phyloP scores from a whole-genome alignment of 1,140 invertebrate species.

The Cydia fagiglandana region DNA sequence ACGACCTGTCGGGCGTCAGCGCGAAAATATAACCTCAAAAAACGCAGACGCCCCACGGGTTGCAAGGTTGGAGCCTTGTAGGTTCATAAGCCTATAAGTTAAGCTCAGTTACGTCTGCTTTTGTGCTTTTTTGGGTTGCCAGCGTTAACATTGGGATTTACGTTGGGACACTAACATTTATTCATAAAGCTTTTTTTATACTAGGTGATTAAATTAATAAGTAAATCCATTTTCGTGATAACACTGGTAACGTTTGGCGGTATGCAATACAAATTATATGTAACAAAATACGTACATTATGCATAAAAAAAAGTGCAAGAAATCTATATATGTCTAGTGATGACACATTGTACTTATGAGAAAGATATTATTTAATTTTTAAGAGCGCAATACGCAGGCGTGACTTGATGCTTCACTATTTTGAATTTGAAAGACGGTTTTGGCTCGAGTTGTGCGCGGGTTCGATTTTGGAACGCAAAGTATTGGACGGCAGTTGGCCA shows the following conservation, averaged over 20 bases:
- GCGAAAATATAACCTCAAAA: neutral
- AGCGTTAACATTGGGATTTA: neutral
- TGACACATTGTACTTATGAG: neutral
- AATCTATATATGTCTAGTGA: neutral
- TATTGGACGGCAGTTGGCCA: neutral
- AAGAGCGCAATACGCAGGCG: constrained; percentile 1
- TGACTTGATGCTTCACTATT: constrained; percentile 10
- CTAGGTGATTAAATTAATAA: neutral
- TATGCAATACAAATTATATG: neutral
- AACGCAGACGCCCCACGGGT: neutral
- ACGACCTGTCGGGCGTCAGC: neutral
- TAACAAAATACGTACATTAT: neutral
- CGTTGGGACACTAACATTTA: constrained; percentile 12
- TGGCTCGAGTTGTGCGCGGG: constrained; percentile 12
- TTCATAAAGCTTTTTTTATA: neutral
- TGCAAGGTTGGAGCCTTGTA: neutral
- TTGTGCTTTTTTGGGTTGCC: neutral
- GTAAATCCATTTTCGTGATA: neutral
- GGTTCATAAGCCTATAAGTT: neutral
- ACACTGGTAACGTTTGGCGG: neutral
- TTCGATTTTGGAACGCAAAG: constrained; percentile 12
- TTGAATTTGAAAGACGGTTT: constrained; percentile 22
- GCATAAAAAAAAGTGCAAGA: neutral
- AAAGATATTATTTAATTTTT: neutral
- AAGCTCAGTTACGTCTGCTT: constrained; percentile 10